phyloP scores from a whole-genome alignment of 2,113 vertebrate species.

The Rhinolophus ferrumequinum region DNA sequence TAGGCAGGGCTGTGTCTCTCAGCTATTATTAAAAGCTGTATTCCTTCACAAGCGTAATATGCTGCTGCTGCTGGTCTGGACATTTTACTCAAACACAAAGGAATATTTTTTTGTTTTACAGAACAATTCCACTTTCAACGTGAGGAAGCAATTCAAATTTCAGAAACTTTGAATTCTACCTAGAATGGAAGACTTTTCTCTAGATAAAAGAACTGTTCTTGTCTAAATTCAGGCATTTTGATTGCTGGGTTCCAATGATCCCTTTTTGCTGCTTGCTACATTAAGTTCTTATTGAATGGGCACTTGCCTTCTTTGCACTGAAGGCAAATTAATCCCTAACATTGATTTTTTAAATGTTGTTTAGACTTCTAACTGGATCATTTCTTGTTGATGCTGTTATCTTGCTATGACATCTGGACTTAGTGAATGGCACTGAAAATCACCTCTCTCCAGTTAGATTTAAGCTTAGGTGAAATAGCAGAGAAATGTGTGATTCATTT shows the following conservation, averaged over 20 bases:
- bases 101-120: background rate
- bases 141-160: background rate
- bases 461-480: background rate
- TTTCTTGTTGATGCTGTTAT: conserved; percentile 46
- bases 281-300: conserved; percentile 57
- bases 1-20: background rate
- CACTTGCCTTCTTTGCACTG: conserved; percentile 30
- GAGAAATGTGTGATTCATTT: background rate
- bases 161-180: background rate
- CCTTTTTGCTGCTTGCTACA: conserved; percentile 27
- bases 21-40: background rate
- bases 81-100: background rate
- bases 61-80: background rate
- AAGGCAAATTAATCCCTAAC: conserved; percentile 48
- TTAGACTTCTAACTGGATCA: background rate
- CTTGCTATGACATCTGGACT: background rate
- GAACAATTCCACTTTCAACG: background rate
- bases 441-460: background rate
- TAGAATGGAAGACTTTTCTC: conserved; percentile 25
- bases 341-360: background rate
- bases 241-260: conserved; percentile 15
- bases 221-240: conserved; percentile 58
- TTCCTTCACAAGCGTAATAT: background rate
- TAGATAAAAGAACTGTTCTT: conserved; percentile 51
- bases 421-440: conserved; percentile 29